Conservation (phyloP, 2,888 invertebrate species). For the Acanthoscelides obtectus region DNA sequence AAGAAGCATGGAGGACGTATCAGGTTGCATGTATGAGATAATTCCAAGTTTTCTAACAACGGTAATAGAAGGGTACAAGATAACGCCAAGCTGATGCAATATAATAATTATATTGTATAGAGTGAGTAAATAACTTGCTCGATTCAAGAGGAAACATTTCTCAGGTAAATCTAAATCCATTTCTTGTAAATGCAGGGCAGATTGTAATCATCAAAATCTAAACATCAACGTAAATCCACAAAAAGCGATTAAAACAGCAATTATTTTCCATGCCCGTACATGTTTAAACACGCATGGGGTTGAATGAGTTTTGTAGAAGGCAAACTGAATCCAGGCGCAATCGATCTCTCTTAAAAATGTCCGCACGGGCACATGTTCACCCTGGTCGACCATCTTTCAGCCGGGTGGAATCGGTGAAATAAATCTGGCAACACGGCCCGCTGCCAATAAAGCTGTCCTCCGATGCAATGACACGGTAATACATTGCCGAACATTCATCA, state of each 20-base stretch:
- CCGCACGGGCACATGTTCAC: not conserved
- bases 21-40: too few species aligned
- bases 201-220: not conserved
- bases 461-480: constrained; percentile 31
- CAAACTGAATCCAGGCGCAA: not conserved
- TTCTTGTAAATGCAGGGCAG: too few species aligned
- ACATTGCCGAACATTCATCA: constrained; percentile 7
- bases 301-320: not conserved
- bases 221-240: not conserved
- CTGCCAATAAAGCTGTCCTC: constrained; percentile 44
- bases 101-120: too few species aligned
- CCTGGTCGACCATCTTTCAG: not conserved
- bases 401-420: not conserved
- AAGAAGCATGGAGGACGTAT: too few species aligned
- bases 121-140: too few species aligned
- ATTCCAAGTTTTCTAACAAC: too few species aligned
- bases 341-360: not conserved
- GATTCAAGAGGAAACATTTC: too few species aligned
- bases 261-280: not conserved
- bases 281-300: not conserved
- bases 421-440: constrained; percentile 1
- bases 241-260: not conserved
- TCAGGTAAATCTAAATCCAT: too few species aligned
- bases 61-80: too few species aligned
- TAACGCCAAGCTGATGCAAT: too few species aligned